A percentile compares a stretch with the other conserved stretches of the same genome.
Evolutionary conservation across 2,113 vertebrate species (phyloP).

Genomic region (Diadophis punctatus): DNA sequence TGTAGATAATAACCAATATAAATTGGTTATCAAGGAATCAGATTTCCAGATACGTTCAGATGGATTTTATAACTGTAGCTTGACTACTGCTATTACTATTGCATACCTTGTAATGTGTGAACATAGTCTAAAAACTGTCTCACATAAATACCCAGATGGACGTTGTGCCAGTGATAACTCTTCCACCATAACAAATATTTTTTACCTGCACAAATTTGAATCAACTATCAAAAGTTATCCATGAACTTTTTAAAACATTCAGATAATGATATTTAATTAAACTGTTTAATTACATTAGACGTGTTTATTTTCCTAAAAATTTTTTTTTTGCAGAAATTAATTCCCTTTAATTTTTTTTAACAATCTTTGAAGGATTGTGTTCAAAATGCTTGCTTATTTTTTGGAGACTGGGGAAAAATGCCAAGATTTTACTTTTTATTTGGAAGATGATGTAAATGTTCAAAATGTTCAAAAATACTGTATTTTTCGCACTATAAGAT

Average conservation of each 20-base stretch:
- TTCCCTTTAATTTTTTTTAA: not conserved
- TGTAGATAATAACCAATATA: not conserved
- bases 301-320: not conserved
- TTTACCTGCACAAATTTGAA: not conserved
- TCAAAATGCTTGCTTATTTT: not conserved
- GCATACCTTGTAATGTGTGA: not conserved
- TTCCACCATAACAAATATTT: not conserved
- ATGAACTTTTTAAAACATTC: not conserved
- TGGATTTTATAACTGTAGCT: not conserved
- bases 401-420: not conserved
- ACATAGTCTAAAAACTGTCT: not conserved
- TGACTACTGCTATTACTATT: not conserved
- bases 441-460: not conserved
- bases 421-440: not conserved
- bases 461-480: not conserved
- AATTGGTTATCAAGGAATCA: not conserved
- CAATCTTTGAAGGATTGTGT: not conserved
- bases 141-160: not conserved
- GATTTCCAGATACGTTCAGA: not conserved
- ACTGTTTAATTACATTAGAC: not conserved
- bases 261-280: not conserved
- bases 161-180: not conserved
- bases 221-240: not conserved
- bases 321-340: not conserved
- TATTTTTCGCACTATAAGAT: no score